Evolutionary conservation across 2,797 vertebrate species (phyloP).

Genomic region (Gadopsis bispinosus): DNA sequence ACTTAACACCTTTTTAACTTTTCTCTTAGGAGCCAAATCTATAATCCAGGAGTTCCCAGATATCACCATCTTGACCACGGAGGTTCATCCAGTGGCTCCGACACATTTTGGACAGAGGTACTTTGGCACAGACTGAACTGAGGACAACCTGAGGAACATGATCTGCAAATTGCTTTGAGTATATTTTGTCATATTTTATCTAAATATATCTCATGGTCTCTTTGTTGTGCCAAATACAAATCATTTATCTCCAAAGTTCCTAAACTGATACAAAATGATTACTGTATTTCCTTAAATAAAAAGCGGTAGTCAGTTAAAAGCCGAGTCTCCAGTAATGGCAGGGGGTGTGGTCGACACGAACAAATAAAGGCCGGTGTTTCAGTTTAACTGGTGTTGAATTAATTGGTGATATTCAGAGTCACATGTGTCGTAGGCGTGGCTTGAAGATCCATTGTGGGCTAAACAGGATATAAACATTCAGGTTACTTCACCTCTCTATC

Average conservation of each 20-base stretch:
- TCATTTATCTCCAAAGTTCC: constrained; percentile 47
- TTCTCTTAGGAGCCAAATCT: constrained; percentile 92
- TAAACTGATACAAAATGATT: constrained; percentile 24
- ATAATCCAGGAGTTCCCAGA: constrained; percentile 99
- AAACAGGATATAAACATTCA: too few species aligned
- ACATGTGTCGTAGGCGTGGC: too few species aligned
- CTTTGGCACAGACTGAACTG: constrained; percentile 92
- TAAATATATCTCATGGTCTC: constrained; percentile 59
- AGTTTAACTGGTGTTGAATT: too few species aligned
- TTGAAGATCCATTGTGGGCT: too few species aligned
- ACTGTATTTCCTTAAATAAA: too few species aligned
- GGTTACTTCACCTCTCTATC: too few species aligned
- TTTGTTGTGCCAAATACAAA: constrained; percentile 71
- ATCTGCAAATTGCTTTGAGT: constrained; percentile 35
- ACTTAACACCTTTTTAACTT: neutral
- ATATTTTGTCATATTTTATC: constrained; percentile 62
- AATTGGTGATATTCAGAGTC: too few species aligned
- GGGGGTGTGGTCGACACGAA: too few species aligned
- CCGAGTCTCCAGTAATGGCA: too few species aligned
- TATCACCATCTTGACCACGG: constrained; percentile 97
- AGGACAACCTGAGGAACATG: constrained; percentile 62
- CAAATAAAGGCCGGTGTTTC: too few species aligned
- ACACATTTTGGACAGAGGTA: constrained; percentile 98
- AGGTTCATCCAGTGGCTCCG: constrained; percentile 95
- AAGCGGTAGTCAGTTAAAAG: too few species aligned